Percentiles rank a stretch among this genome's conserved stretches.
These are phyloP conservation scores for Spheniscus humboldti DNA, from an alignment of 2,797 vertebrate species.

Conservation along the genomic window DNA sequence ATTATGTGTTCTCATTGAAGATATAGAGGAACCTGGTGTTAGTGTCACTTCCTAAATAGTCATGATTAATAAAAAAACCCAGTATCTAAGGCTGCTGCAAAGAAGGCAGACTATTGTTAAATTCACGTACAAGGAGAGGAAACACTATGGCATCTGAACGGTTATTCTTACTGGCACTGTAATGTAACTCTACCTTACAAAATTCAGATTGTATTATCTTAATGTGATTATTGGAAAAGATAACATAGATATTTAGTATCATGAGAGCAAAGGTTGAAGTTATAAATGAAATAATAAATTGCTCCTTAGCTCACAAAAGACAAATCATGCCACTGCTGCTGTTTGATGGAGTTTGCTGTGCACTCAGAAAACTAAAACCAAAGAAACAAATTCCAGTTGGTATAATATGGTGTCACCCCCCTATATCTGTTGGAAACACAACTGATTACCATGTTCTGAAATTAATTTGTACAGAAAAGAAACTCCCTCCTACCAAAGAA, in stretches of 20 bases:
- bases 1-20: neutral
- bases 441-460: neutral
- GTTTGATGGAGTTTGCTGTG: neutral
- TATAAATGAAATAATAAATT: neutral
- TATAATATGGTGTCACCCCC: neutral
- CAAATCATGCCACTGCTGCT: neutral
- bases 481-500: neutral
- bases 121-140: neutral
- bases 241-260: neutral
- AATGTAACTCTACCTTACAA: neutral
- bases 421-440: neutral
- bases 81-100: neutral
- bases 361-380: neutral
- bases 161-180: neutral
- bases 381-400: neutral
- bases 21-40: neutral
- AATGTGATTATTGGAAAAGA: neutral
- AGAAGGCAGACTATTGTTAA: neutral
- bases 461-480: neutral
- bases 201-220: neutral
- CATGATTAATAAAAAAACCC: rapidly evolving
- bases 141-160: neutral
- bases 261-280: neutral
- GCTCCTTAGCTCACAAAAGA: neutral
- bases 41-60: neutral